A percentile compares a stretch with the other conserved stretches of the same genome.
Evolutionary conservation across 2,113 vertebrate genomes (phyloP).

Genomic region (Bufo gargarizans): DNA sequence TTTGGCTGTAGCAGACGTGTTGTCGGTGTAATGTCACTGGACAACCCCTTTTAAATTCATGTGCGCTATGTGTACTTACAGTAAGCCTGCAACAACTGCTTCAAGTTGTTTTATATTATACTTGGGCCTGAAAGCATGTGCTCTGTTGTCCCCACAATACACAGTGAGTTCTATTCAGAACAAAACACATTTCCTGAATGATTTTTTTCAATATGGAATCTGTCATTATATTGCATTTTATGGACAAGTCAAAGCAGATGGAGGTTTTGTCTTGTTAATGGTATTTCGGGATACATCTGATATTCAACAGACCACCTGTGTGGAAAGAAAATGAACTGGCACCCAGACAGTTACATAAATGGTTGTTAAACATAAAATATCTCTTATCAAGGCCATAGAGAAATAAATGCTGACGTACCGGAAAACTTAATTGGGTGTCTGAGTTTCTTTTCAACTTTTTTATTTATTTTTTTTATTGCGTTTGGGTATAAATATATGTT

Average conservation of each 20-base stretch:
- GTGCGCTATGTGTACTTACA: neutral
- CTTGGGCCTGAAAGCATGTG: neutral
- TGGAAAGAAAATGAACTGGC: conserved; percentile 54
- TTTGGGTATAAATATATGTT: conserved; percentile 45
- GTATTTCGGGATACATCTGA: conserved; percentile 51
- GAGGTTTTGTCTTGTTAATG: conserved; percentile 42
- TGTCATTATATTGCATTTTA: conserved; percentile 41
- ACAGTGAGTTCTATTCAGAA: neutral
- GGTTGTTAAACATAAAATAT: conserved; percentile 44
- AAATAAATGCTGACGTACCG: conserved; percentile 38
- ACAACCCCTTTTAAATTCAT: too few species aligned
- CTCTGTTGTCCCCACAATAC: neutral
- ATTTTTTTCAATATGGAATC: conserved; percentile 44
- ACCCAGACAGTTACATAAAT: conserved; percentile 36
- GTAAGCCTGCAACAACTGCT: neutral
- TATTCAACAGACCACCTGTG: conserved; percentile 56
- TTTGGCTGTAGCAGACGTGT: too few species aligned
- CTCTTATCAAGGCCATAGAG: conserved; percentile 31
- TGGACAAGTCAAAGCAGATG: conserved; percentile 43
- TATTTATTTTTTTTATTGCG: conserved; percentile 10
- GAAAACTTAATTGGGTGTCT: conserved; percentile 45
- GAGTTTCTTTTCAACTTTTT: conserved; percentile 42
- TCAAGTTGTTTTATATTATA: neutral
- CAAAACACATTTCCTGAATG: conserved; percentile 39
- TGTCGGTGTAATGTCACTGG: too few species aligned